Evolutionary conservation across 2,888 invertebrate genomes (phyloP).

Genomic region (Dusona sp.): DNA sequence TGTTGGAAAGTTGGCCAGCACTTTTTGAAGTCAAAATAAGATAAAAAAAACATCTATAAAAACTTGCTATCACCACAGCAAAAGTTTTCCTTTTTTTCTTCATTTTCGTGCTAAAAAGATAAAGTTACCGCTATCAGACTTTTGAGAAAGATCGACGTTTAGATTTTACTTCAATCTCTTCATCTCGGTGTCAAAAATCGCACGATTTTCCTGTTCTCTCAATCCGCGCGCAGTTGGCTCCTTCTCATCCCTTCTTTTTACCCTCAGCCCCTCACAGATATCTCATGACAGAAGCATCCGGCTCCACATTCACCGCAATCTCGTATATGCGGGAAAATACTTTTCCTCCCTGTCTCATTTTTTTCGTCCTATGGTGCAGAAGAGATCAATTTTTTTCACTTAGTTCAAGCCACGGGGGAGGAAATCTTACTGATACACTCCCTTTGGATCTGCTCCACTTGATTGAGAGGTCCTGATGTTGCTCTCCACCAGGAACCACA

Average conservation of each 20-base stretch:
- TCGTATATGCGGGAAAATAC: conserved; percentile 28
- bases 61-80: no score
- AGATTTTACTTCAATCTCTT: conserved; percentile 34
- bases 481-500: conserved; percentile 10
- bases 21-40: neutral
- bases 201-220: conserved; percentile 38
- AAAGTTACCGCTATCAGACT: neutral
- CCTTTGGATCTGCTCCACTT: conserved; percentile 35
- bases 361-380: conserved; percentile 36
- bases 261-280: conserved; percentile 29
- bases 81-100: no score
- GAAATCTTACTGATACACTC: conserved; percentile 9
- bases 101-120: neutral
- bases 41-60: neutral
- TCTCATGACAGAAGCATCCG: conserved; percentile 60
- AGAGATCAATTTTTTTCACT: conserved; percentile 68
- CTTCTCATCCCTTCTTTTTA: conserved; percentile 10
- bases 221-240: conserved; percentile 35
- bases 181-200: conserved; percentile 44
- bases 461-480: conserved; percentile 61
- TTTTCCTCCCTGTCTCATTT: conserved; percentile 3
- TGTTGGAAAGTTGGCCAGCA: neutral
- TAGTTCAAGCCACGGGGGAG: conserved; percentile 46
- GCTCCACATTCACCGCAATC: conserved; percentile 45
- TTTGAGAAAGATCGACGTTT: neutral